phyloP scores from a whole-genome alignment of 2,888 invertebrate genomes.

The Heliconius erato region DNA sequence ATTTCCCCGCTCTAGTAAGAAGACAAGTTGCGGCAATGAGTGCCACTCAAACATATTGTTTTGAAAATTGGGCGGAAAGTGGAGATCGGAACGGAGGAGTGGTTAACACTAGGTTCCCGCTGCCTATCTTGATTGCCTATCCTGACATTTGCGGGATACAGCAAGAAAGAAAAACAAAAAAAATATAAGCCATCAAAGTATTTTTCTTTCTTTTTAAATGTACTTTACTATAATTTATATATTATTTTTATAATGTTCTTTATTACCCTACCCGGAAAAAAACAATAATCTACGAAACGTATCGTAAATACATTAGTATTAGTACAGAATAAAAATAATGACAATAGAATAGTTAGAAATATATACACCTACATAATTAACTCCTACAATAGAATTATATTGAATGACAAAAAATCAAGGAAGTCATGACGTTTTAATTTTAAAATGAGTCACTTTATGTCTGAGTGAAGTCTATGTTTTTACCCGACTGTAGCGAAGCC shows the following conservation, averaged over 20 bases:
- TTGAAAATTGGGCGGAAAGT: not conserved
- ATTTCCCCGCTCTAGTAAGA: not conserved
- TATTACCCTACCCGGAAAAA: not conserved
- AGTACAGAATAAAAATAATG: not conserved
- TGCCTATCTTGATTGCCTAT: not conserved
- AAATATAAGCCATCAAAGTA: too few relatives aligned
- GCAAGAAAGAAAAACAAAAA: not conserved
- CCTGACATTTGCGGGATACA: not conserved
- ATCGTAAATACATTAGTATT: too few relatives aligned
- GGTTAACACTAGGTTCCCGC: not conserved
- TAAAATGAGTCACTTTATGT: slow-evolving; percentile 1
- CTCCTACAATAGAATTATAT: not conserved
- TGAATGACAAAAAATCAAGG: slow-evolving; percentile 16
- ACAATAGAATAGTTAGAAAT: slow-evolving; percentile 2
- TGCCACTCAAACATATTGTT: not conserved
- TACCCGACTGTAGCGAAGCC: too few relatives aligned
- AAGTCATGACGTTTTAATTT: not conserved
- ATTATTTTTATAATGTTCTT: too few relatives aligned
- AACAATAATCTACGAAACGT: not conserved
- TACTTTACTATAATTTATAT: too few relatives aligned
- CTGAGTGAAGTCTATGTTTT: not conserved
- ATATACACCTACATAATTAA: not conserved
- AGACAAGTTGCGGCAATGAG: not conserved
- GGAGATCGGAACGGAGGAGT: not conserved
- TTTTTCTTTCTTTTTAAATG: too few relatives aligned